Evolutionary conservation across 2,888 invertebrate species (phyloP), one percentile per base, ranked within the genome.

Genomic region (Heliconius ethilla): DNA sequence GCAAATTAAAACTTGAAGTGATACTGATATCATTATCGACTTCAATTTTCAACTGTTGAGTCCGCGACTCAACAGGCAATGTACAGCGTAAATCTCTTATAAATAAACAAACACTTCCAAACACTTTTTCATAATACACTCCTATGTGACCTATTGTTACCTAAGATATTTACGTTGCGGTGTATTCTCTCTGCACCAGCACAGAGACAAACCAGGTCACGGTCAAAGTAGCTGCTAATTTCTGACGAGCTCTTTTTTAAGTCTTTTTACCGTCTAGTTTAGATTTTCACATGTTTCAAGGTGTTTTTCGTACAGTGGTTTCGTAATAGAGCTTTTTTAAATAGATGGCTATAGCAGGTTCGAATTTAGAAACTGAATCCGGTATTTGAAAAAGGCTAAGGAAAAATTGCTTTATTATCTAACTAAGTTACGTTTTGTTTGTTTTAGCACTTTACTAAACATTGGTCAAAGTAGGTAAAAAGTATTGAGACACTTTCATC

Each of bases 141-240:
- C 13, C 22, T 67, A 27, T 2, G 59, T 72, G 25, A 59, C 7
- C 59, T 59, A 72, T 72, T 72, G 72, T 72, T 59, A 72, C 72
- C 72, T 72, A 59, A 33, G 7, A 72, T 72, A 55, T 72, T 72
- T 72, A n/a, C 37, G 72, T 59, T 72, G 72, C n/a, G 72, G 72
- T 72, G 59, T 25, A 59, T 37, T 33, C 59, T 72, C 72, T 72
- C 59, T 72, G n/a, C 33, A 45, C 33, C 6, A n/a, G 69, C 40
- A 69, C 25, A n/a, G 40, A 33, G 55, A 59, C 6, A 70, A 70
- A 59, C 59, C n/a, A n/a, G 72, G 72, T 72, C 72, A 37, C 59
- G 72, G 72, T 59, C 72, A 59, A 72, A 37, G 51, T 70, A 70
- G 72, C 72, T 59, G 33, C 33, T 25, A 59, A 72, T 72, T 11